Percentiles rank a stretch among this genome's conserved stretches.
These are phyloP conservation scores for Axea sp. DNA, from an alignment of 2,888 invertebrate species.

Conservation along the genomic window DNA sequence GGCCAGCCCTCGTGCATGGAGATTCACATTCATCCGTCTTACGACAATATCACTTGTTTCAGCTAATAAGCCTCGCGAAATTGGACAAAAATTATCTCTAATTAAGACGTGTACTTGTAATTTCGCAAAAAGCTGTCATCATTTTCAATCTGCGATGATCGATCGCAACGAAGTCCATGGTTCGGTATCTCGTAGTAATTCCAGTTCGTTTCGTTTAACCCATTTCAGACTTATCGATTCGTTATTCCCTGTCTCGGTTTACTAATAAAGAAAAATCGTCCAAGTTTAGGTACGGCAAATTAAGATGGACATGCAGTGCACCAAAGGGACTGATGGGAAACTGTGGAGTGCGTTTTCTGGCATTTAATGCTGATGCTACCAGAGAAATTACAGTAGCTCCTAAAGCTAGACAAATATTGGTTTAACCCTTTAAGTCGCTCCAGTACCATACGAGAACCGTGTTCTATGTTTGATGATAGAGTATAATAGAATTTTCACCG, in stretches of 20 bases:
- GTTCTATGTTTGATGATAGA: not conserved
- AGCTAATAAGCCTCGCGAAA: constrained; percentile 32
- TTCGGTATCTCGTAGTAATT: too few species aligned
- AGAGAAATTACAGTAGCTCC: constrained; percentile 11
- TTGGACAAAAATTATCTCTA: constrained; percentile 14
- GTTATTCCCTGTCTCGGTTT: constrained; percentile 1
- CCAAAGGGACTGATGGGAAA: not conserved
- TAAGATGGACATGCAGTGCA: too few species aligned
- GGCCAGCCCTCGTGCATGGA: too few species aligned
- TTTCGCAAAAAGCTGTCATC: too few species aligned
- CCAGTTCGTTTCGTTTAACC: too few species aligned
- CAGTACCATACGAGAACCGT: not conserved
- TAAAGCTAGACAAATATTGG: constrained; percentile 23
- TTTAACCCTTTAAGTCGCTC: constrained; percentile 25
- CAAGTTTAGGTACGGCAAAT: constrained; percentile 1
- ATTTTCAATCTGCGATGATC: too few species aligned
- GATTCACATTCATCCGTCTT: constrained; percentile 49
- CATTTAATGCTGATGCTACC: not conserved
- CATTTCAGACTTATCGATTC: not conserved
- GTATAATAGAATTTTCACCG: constrained; percentile 8
- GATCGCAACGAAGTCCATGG: too few species aligned
- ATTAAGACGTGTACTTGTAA: constrained; percentile 12
- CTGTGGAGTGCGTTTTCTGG: constrained; percentile 1
- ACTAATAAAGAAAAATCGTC: constrained; percentile 8
- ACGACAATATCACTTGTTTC: constrained; percentile 37